Base-by-base conservation (phyloP, 2,113 vertebrate genomes). In the Lichenostomus cassidix region DNA sequence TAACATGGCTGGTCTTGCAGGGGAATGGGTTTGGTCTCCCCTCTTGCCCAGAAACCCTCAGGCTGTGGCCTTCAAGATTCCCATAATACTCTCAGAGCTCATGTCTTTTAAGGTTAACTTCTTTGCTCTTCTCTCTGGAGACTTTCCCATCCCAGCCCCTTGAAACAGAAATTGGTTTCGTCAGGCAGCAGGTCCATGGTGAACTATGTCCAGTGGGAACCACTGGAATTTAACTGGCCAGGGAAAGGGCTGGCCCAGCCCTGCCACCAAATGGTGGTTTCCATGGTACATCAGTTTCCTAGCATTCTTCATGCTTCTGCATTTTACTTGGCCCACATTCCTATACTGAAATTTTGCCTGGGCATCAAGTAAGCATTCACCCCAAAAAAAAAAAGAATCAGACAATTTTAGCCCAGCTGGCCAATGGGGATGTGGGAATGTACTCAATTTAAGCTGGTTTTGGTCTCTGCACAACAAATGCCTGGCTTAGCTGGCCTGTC, bases 131-230 rank as follows among this genome's bases (percentile, higher is more conserved):
- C 39, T 63, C 19, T 59, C 33, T 87, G 47, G 27, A 63, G 4
- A 28, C 29, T 31, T 75, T 68, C 46, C 33, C 41, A 16, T 52
- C 28, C 42, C 41, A 85, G 17, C 11, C 47, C 28, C 49, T 49
- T 73, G 74, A 83, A 90, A 79, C 5, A 64, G 24, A 75, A 87
- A 27, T 22, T 35, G 31, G 17, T 71, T 89, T 87, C 27, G 49
- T 84, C 0, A 0, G 22, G 29, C 23, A 44, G 37, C 42, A 85
- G 67, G 23, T 79, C 41, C 23, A 6, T 2, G 8, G 12, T 0
- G 2, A 6, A 58, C 67, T 70, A 35, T 29, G 31, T 70, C 25
- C 2, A 0, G 7, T 0, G 0, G 52, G 20, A 94, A 31, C 2
- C 8, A 8, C 69, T 17, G 11, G n/a, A 42, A 64, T 94, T 56